phyloP scores from a whole-genome alignment of 64 coral and sea anemone species.

The Stichodactyla helianthus region DNA sequence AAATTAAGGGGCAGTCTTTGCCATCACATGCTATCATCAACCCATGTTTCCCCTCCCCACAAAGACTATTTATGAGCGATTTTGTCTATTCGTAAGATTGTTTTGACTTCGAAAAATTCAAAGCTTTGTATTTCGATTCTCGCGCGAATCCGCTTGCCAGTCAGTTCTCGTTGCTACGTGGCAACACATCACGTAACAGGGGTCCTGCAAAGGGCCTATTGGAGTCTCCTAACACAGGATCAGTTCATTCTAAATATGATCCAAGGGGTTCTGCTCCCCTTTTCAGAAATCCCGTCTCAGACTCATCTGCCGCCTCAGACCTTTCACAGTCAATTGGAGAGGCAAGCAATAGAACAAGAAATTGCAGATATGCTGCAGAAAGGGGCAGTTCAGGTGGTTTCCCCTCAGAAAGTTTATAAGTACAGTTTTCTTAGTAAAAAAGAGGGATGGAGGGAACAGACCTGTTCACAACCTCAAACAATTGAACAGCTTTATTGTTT shows the following conservation, averaged over 20 bases:
- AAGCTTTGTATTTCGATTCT: no score
- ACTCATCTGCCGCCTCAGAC: neutral
- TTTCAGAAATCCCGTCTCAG: slow-evolving; percentile 9
- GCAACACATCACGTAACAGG: no score
- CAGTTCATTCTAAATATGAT: slow-evolving; percentile 47
- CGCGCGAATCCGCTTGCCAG: no score
- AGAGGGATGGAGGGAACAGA: slow-evolving; percentile 51
- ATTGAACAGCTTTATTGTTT: slow-evolving; percentile 33
- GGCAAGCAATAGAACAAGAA: slow-evolving; percentile 18
- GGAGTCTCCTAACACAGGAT: slow-evolving; percentile 29
- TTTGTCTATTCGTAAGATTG: no score
- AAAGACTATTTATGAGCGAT: no score
- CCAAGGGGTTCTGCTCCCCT: slow-evolving; percentile 3
- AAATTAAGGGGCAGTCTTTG: no score
- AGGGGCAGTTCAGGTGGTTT: slow-evolving; percentile 2
- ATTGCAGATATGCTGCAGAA: slow-evolving; percentile 29
- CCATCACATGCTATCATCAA: no score
- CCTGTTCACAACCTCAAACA: slow-evolving; percentile 41
- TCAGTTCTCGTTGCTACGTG: no score
- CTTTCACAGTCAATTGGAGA: slow-evolving; percentile 41
- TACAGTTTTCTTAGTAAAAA: slow-evolving; percentile 37
- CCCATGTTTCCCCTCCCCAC: no score
- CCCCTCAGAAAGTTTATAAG: slow-evolving; percentile 20
- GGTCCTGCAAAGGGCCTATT: no score
- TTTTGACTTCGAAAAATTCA: no score